A percentile compares a stretch with the other conserved stretches of the same genome.
Evolutionary conservation across 2,888 invertebrate genomes (phyloP).

Genomic region (Horisme vitalbata): DNA sequence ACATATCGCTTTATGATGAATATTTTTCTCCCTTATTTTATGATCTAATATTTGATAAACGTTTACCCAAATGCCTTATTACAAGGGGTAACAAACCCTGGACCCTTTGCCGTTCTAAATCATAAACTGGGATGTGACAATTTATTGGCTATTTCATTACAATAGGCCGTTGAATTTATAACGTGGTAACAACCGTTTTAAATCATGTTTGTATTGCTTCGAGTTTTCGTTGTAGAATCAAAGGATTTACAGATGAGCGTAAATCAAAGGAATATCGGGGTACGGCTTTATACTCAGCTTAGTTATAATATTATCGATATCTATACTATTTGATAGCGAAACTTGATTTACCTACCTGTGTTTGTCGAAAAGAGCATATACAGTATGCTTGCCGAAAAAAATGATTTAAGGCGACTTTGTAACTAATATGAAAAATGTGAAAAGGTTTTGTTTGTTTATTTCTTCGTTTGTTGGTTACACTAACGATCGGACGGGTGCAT

Average conservation of each 20-base stretch:
- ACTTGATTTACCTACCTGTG: background rate
- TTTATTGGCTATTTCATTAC: conserved; percentile 75
- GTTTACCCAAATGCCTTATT: conserved; percentile 31
- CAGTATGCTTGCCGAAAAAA: too few relatives aligned
- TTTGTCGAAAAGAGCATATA: too few relatives aligned
- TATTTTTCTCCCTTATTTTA: conserved; percentile 18
- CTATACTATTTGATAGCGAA: conserved; percentile 7
- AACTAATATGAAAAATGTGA: too few relatives aligned
- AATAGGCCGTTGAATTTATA: conserved; percentile 72
- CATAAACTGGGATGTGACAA: conserved; percentile 57
- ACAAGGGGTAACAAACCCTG: conserved; percentile 52
- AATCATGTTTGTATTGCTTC: conserved; percentile 53
- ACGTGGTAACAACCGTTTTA: conserved; percentile 71
- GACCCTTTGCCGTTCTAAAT: conserved; percentile 45
- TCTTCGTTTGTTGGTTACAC: too few relatives aligned
- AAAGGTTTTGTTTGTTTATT: too few relatives aligned
- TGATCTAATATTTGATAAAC: conserved; percentile 26
- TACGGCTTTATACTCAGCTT: too few relatives aligned
- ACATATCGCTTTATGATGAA: background rate
- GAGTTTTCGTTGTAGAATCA: conserved; percentile 52
- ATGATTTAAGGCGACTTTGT: too few relatives aligned
- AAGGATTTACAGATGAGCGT: conserved; percentile 39
- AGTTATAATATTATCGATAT: conserved; percentile 2
- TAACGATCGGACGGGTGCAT: too few relatives aligned
- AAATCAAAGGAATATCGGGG: conserved; percentile 30